phyloP scores from a whole-genome alignment of 2,113 vertebrate genomes.

The Cervus canadensis region DNA sequence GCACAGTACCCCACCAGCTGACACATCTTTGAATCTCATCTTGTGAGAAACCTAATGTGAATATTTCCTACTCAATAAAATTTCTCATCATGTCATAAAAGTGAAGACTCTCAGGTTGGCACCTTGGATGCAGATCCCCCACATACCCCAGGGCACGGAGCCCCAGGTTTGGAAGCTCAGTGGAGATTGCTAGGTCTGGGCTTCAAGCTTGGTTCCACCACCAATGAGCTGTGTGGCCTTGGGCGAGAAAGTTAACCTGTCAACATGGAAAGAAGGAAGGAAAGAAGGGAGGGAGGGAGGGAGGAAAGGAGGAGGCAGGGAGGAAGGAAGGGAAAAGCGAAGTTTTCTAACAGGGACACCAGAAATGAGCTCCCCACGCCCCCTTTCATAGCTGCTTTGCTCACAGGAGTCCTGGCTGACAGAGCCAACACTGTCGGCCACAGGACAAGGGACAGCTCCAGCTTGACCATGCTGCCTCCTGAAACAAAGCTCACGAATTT shows the following conservation, averaged over 20 bases:
- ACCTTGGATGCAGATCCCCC: not conserved
- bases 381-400: not conserved
- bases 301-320: not conserved
- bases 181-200: not conserved
- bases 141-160: rapidly evolving
- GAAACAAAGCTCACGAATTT: conserved; percentile 39
- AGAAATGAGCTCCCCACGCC: not conserved
- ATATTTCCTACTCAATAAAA: not conserved
- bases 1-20: not conserved
- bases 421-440: not conserved
- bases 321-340: not conserved
- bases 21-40: not conserved
- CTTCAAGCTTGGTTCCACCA: not conserved
- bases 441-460: conserved; percentile 42
- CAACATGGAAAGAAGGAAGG: rapidly evolving
- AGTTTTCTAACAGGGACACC: too few relatives aligned
- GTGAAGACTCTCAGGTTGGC: not conserved
- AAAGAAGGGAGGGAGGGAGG: not conserved
- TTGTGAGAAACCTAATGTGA: not conserved
- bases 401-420: not conserved
- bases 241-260: not conserved
- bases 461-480: conserved; percentile 36
- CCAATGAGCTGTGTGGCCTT: not conserved
- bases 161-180: not conserved
- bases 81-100: not conserved